Conservation (phyloP, 2,797 vertebrate genomes). For the Lutjanus argentimaculatus region DNA sequence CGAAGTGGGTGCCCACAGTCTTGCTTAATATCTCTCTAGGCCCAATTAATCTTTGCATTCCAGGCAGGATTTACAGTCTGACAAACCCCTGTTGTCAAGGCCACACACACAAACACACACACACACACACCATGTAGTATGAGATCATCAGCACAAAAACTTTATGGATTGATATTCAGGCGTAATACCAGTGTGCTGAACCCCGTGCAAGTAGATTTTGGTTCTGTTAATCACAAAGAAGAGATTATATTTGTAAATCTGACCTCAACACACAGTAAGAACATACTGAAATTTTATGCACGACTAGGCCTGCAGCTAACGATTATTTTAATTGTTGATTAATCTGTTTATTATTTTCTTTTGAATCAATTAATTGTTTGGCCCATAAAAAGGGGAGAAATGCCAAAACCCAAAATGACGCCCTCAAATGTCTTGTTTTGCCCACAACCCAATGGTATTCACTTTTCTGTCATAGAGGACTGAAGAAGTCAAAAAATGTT, state of each 20-base stretch:
- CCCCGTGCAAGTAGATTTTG: constrained; percentile 1
- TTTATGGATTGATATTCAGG: neutral
- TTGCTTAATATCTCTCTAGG: constrained; percentile 71
- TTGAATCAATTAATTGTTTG: too few relatives aligned
- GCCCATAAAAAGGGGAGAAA: too few relatives aligned
- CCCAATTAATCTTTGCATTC: constrained; percentile 77
- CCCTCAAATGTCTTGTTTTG: too few relatives aligned
- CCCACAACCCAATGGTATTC: too few relatives aligned
- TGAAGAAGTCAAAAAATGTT: too few relatives aligned
- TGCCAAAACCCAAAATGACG: too few relatives aligned
- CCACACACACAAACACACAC: constrained; percentile 42
- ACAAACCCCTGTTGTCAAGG: constrained; percentile 63
- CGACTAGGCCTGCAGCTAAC: too few relatives aligned
- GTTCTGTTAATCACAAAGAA: constrained; percentile 14
- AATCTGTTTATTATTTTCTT: too few relatives aligned
- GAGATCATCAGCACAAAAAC: constrained; percentile 7
- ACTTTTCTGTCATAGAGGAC: too few relatives aligned
- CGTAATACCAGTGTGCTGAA: neutral
- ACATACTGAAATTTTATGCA: neutral
- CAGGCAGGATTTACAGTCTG: constrained; percentile 71
- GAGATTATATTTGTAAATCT: constrained; percentile 10
- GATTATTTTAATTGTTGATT: too few relatives aligned
- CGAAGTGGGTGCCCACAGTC: constrained; percentile 46
- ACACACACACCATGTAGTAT: constrained; percentile 2
- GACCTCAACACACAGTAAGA: constrained; percentile 3